phyloP scores from a whole-genome alignment of 2,888 invertebrate genomes.

The Chrysolina oricalcia region DNA sequence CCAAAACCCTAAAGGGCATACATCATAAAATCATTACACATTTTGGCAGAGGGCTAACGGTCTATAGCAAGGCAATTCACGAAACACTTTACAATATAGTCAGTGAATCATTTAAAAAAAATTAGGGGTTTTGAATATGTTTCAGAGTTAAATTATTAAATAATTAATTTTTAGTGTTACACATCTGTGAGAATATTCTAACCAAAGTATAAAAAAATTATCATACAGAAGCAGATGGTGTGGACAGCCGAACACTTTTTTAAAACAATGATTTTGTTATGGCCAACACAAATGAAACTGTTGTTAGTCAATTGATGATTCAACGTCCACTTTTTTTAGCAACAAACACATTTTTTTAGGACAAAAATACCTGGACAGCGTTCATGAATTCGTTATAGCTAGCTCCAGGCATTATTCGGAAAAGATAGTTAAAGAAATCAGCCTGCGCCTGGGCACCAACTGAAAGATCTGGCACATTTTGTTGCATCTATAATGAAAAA shows the following conservation, averaged over 20 bases:
- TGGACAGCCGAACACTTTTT: background rate
- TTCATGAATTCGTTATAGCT: constrained; percentile 69
- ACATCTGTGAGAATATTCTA: too few species aligned
- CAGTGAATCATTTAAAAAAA: too few species aligned
- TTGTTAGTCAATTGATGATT: constrained; percentile 27
- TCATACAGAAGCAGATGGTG: background rate
- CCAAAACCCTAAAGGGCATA: too few species aligned
- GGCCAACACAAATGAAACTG: background rate
- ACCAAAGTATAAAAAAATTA: background rate
- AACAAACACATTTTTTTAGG: background rate
- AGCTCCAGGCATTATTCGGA: constrained; percentile 68
- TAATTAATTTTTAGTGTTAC: too few species aligned
- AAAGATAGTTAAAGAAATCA: constrained; percentile 70
- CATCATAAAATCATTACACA: too few species aligned
- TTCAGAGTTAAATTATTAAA: too few species aligned
- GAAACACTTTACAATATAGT: too few species aligned
- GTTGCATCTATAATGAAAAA: constrained; percentile 47
- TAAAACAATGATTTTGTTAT: background rate
- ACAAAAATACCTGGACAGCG: constrained; percentile 66
- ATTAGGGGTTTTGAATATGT: too few species aligned
- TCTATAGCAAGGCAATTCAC: too few species aligned
- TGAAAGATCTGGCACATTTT: constrained; percentile 34
- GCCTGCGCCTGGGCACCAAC: constrained; percentile 55
- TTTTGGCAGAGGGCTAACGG: too few species aligned
- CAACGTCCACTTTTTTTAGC: background rate